phyloP scores from a whole-genome alignment of 2,797 vertebrate species.

The Saguinus oedipus region DNA sequence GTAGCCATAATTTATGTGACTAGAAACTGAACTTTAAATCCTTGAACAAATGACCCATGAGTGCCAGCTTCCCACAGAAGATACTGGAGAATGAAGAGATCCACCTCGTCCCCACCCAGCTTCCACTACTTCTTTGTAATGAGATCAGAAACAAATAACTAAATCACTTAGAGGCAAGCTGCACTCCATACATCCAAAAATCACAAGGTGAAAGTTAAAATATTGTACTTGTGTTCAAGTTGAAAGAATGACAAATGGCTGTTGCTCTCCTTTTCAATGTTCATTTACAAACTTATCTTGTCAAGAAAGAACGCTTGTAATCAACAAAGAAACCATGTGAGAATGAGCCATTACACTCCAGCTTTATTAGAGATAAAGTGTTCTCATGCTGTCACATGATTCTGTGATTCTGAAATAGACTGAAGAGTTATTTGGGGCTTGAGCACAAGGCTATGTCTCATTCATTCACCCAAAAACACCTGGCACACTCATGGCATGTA shows the following conservation, averaged over 20 bases:
- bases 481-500: background rate
- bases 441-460: background rate
- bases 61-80: background rate
- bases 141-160: conserved; percentile 25
- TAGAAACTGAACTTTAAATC: conserved; percentile 15
- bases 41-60: background rate
- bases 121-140: background rate
- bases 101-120: background rate
- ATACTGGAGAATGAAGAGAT: background rate
- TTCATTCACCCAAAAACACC: background rate
- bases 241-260: conserved; percentile 7
- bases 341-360: conserved; percentile 32
- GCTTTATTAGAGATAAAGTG: conserved; percentile 3
- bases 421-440: background rate
- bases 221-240: background rate
- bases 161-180: background rate
- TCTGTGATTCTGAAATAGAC: background rate
- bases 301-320: background rate
- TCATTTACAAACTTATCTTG: background rate
- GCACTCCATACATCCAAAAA: background rate
- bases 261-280: background rate
- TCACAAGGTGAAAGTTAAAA: background rate
- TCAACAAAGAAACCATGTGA: background rate
- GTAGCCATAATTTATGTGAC: background rate
- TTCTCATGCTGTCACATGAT: background rate